Percentiles rank a stretch among this genome's conserved stretches.
Conservation (phyloP, 2,113 vertebrate genomes). For the Mastomys coucha region DNA sequence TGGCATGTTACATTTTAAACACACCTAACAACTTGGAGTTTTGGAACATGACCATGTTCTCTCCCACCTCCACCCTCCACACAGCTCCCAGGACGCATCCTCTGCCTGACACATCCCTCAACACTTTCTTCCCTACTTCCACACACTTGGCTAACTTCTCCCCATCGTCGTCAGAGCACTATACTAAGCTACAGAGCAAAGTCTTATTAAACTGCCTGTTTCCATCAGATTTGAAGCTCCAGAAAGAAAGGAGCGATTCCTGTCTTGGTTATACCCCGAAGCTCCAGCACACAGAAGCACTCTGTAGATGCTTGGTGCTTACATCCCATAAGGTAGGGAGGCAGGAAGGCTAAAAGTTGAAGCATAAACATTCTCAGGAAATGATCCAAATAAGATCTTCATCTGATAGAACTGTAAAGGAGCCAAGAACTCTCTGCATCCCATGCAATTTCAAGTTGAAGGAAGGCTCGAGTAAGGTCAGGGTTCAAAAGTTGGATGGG, state of each 20-base stretch:
- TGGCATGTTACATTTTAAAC: conserved; percentile 22
- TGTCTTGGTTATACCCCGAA: neutral
- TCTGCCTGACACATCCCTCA: conserved; percentile 33
- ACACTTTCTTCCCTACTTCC: neutral
- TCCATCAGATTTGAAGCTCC: conserved; percentile 25
- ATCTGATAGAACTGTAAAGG: conserved; percentile 8
- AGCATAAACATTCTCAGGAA: conserved; percentile 60
- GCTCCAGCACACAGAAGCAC: conserved; percentile 46
- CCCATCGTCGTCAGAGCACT: conserved; percentile 13
- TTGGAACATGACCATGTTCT: neutral
- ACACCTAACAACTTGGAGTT: conserved; percentile 44
- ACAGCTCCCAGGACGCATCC: neutral
- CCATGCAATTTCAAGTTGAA: conserved; percentile 34
- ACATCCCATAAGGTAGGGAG: conserved; percentile 9
- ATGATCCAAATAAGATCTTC: conserved; percentile 53
- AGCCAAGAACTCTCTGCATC: conserved; percentile 16
- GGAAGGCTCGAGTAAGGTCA: neutral
- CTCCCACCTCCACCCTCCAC: conserved; percentile 6
- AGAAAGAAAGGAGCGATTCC: neutral
- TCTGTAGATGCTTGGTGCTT: conserved; percentile 42
- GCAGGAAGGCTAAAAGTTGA: conserved; percentile 50
- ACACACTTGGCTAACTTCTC: neutral
- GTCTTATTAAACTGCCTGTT: neutral
- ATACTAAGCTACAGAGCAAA: neutral
- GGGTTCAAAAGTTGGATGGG: conserved; percentile 20